Conservation (phyloP, 2,888 invertebrate species). For the Argyra leucocephala region DNA sequence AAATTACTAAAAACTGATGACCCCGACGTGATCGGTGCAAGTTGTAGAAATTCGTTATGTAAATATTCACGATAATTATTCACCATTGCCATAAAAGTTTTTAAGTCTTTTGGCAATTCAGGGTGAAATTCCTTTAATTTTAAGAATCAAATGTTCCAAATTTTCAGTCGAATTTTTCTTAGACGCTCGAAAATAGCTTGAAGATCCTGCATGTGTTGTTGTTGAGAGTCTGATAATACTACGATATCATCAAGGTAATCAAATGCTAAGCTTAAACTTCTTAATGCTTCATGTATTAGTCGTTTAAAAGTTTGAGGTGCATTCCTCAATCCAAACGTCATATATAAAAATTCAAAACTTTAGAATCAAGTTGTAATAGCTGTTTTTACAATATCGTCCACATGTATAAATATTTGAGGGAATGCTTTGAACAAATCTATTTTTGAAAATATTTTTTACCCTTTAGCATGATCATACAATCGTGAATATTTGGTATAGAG, state of each 20-base stretch:
- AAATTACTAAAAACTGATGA: too few relatives aligned
- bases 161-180: constrained; percentile 13
- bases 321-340: constrained; percentile 35
- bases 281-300: constrained; percentile 30
- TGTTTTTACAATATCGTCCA: constrained; percentile 29
- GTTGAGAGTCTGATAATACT: constrained; percentile 24
- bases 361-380: constrained; percentile 34
- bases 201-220: constrained; percentile 25
- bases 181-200: constrained; percentile 23
- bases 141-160: too few relatives aligned
- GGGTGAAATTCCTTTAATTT: too few relatives aligned
- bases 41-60: too few relatives aligned
- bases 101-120: not conserved
- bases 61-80: constrained; percentile 24
- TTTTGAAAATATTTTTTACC: constrained; percentile 29
- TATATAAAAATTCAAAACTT: constrained; percentile 30
- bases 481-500: too few relatives aligned
- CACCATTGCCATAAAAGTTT: constrained; percentile 7
- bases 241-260: constrained; percentile 30
- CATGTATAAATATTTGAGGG: constrained; percentile 31
- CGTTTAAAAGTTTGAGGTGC: constrained; percentile 35
- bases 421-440: constrained; percentile 30
- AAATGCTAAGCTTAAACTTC: constrained; percentile 25
- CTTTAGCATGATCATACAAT: constrained; percentile 27
- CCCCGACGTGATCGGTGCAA: too few relatives aligned